Conservation (phyloP, 2,888 invertebrate genomes). For the Stenolophus ochropezus region DNA sequence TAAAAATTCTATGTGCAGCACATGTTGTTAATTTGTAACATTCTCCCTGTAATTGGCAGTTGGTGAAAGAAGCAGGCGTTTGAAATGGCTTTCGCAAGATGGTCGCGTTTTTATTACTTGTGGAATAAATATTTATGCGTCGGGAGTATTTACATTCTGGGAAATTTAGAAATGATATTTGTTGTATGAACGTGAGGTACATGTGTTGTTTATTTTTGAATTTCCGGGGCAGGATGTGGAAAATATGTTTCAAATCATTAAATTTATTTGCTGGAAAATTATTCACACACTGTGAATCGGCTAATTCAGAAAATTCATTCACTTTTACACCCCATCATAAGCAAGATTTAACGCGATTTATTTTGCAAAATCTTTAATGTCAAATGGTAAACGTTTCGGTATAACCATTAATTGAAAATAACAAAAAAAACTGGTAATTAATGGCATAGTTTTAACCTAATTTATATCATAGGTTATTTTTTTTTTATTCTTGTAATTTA, state of each 20-base stretch:
- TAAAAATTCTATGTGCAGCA: slow-evolving; percentile 1
- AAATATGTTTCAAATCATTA: slow-evolving; percentile 1
- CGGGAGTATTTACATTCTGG: slow-evolving; percentile 23
- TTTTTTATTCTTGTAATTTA: too few species aligned
- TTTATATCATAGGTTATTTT: too few species aligned
- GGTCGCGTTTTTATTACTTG: slow-evolving; percentile 38
- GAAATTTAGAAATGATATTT: slow-evolving; percentile 40
- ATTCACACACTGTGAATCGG: not conserved
- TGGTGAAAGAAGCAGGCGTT: slow-evolving; percentile 15
- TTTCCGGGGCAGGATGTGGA: slow-evolving; percentile 9
- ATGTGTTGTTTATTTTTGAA: slow-evolving; percentile 22
- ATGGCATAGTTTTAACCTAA: too few species aligned
- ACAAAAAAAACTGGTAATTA: too few species aligned
- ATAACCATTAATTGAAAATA: too few species aligned
- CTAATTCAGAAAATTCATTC: not conserved
- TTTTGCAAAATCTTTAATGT: too few species aligned
- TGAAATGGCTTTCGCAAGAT: slow-evolving; percentile 56
- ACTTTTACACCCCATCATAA: not conserved
- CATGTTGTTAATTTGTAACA: slow-evolving; percentile 35
- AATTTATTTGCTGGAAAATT: slow-evolving; percentile 34
- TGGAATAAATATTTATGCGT: slow-evolving; percentile 41
- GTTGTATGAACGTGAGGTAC: slow-evolving; percentile 1
- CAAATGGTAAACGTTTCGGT: too few species aligned
- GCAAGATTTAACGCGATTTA: too few species aligned
- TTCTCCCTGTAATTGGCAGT: not conserved